A percentile compares a stretch with the other conserved stretches of the same genome.
Conservation (phyloP, 2,797 vertebrate genomes). For the Tapirus indicus region DNA sequence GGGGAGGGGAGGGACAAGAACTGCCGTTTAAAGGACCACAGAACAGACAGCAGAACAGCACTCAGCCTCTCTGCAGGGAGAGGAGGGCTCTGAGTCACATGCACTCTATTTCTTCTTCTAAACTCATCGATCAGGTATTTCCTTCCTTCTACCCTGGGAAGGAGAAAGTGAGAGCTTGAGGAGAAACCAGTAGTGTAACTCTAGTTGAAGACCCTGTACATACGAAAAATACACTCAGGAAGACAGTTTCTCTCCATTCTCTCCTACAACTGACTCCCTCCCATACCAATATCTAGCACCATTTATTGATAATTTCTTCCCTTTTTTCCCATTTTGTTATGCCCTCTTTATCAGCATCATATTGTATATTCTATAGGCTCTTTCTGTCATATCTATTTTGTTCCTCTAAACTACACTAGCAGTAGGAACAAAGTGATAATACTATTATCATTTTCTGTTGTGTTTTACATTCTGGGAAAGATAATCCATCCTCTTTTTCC, state of each 20-base stretch:
- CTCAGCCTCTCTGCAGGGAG: background rate
- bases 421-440: background rate
- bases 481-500: background rate
- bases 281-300: background rate
- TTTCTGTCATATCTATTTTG: background rate
- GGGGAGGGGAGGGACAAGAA: background rate
- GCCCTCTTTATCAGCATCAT: background rate
- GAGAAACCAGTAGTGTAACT: background rate
- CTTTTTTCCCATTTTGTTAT: background rate
- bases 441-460: background rate
- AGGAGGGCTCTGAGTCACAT: background rate
- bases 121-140: background rate
- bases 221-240: background rate
- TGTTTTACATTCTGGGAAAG: slow-evolving; percentile 6
- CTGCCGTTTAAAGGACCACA: too few species aligned
- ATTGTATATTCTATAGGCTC: background rate
- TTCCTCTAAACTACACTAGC: background rate
- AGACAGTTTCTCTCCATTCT: background rate
- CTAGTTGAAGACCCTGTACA: background rate
- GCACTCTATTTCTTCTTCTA: background rate
- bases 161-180: background rate
- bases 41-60: background rate
- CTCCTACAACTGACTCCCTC: background rate
- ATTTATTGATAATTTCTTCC: background rate
- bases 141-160: background rate